Evolutionary conservation across 2,888 invertebrate species (phyloP).

Genomic region (Phasia obesa): DNA sequence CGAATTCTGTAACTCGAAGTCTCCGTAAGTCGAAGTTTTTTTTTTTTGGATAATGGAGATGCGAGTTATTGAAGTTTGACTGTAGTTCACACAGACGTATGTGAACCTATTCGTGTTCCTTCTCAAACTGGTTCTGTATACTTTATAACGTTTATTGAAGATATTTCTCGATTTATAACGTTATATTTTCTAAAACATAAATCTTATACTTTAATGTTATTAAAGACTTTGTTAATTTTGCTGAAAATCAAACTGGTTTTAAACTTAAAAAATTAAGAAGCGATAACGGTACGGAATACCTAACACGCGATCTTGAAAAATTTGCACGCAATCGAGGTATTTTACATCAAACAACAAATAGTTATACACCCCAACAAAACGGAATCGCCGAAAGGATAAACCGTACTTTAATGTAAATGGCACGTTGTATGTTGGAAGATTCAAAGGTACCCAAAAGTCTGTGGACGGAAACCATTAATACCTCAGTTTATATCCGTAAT

Average conservation of each 20-base stretch:
- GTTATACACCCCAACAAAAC: constrained; percentile 72
- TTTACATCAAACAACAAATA: constrained; percentile 64
- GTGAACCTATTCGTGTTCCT: constrained; percentile 51
- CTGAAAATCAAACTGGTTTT: constrained; percentile 39
- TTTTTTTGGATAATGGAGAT: no score
- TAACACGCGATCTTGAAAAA: constrained; percentile 53
- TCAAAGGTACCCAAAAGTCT: constrained; percentile 60
- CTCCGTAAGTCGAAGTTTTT: no score
- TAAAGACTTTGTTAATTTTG: constrained; percentile 22
- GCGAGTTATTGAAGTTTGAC: no score
- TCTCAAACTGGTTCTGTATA: constrained; percentile 55
- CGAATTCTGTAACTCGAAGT: no score
- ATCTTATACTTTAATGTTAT: constrained; percentile 43
- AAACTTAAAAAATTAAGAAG: constrained; percentile 53
- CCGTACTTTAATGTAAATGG: no score
- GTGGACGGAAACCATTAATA: constrained; percentile 71
- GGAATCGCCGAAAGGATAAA: constrained; percentile 71
- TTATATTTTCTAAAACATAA: constrained; percentile 41
- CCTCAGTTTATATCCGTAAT: constrained; percentile 70
- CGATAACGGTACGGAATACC: constrained; percentile 46
- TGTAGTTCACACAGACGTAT: constrained; percentile 34
- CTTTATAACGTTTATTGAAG: constrained; percentile 53
- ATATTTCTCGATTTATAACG: constrained; percentile 33
- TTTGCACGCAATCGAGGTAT: constrained; percentile 55
- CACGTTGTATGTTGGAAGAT: constrained; percentile 64